Conservation (phyloP, 2,888 invertebrate species). For the Xanthia icteritia region DNA sequence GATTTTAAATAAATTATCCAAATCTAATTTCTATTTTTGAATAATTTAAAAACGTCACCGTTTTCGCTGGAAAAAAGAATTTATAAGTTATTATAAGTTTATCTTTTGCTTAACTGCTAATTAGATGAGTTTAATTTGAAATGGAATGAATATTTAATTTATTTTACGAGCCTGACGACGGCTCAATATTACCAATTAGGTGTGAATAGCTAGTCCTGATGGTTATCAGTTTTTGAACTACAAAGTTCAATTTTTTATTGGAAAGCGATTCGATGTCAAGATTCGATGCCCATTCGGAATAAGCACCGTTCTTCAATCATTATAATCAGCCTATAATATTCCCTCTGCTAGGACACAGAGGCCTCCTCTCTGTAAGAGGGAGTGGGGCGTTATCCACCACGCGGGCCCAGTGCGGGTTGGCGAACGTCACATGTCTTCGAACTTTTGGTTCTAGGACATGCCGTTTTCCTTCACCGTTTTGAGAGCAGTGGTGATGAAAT, state of each 20-base stretch:
- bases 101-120: constrained; percentile 55
- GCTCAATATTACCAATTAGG: constrained; percentile 42
- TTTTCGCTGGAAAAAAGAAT: constrained; percentile 46
- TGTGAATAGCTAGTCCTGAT: constrained; percentile 33
- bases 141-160: constrained; percentile 54
- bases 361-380: too few relatives aligned
- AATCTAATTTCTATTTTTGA: constrained; percentile 40
- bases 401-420: too few relatives aligned
- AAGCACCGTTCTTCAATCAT: background rate
- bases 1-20: constrained; percentile 45
- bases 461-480: too few relatives aligned
- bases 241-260: constrained; percentile 23
- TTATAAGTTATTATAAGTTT: constrained; percentile 51
- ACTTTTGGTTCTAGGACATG: too few relatives aligned
- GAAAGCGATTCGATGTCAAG: background rate
- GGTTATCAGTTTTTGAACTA: constrained; percentile 13
- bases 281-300: too few relatives aligned
- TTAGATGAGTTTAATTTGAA: constrained; percentile 60
- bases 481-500: too few relatives aligned
- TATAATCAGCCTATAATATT: too few relatives aligned
- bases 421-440: too few relatives aligned
- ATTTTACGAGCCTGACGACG: constrained; percentile 35
- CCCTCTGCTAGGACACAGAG: too few relatives aligned
- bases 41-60: constrained; percentile 29
- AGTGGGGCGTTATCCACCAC: too few relatives aligned